Base-by-base conservation (phyloP, 2,797 vertebrate genomes). In the Sternarchorhynchus goeldii region DNA sequence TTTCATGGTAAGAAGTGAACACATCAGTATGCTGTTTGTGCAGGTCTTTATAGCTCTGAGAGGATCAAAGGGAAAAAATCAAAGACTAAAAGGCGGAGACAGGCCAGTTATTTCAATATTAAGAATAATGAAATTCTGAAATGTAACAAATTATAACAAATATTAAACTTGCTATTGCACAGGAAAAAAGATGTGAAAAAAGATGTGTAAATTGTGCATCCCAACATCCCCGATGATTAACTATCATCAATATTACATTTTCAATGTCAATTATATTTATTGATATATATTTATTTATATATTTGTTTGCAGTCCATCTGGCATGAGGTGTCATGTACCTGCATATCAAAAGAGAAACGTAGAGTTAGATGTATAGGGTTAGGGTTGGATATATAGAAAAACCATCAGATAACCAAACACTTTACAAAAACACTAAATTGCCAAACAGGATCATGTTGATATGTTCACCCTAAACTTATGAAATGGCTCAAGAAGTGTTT, bases 161-260 rank as follows among this genome's bases (percentile, higher is more conserved):
- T 57, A 21, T 45, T 41, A 6, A 65, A 55, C 3, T 56, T 72
- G 70, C 72, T 72, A 50, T 50, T 50, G 10, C 45, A 50, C 45
- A 50, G 34, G 6, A 36, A 36, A 36, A 56, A 8, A 50, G 6
- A 14, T 57, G 53, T 72, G 39, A 36, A 18, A 63, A 25, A 1
- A 1, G 25, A 25, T 25, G 25, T 25, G 25, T 1, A 25, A 25
- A 25, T 25, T 1, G 56, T 70, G 12, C 63, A 14, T 25, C 25
- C 14, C 2, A 55, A 60, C 29, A 20, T 45, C 57, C 56, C 20
- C 62, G 60, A 29, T 25, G 25, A 34, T 53, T 73, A 16, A 59
- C 59, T 68, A 71, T 77, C 60, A 70, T 66, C 34, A 59, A 77
- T 75, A 79, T 77, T 82, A 77, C 68, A 84, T 82, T 31, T 39